Percentiles rank a stretch among this genome's conserved stretches.
These are phyloP conservation scores for Poeciliopsis prolifica DNA, from an alignment of 2,113 vertebrate genomes.

Conservation along the genomic window DNA sequence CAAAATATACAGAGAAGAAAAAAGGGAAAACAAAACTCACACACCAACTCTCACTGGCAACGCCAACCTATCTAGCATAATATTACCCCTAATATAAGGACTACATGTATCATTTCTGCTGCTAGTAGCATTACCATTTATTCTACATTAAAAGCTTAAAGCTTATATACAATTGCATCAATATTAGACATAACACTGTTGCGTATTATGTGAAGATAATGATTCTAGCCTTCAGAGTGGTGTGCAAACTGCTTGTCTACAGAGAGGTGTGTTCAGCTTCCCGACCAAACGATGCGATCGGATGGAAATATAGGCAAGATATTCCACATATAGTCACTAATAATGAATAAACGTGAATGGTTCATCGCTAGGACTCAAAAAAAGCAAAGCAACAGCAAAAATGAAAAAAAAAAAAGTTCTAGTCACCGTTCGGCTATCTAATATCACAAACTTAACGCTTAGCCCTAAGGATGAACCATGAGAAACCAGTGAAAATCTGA, in stretches of 20 bases:
- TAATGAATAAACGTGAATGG: constrained; percentile 63
- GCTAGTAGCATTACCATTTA: constrained; percentile 71
- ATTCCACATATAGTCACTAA: constrained; percentile 34
- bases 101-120: constrained; percentile 74
- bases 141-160: constrained; percentile 79
- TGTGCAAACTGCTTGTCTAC: constrained; percentile 63
- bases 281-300: constrained; percentile 23
- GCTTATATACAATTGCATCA: constrained; percentile 77
- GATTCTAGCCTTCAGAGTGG: constrained; percentile 46
- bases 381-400: constrained; percentile 55
- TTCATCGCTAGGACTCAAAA: constrained; percentile 62
- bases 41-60: constrained; percentile 69
- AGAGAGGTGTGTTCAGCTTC: constrained; percentile 48
- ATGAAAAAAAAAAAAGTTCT: constrained; percentile 37
- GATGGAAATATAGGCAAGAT: constrained; percentile 40
- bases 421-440: constrained; percentile 54
- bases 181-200: constrained; percentile 70
- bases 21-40: constrained; percentile 38
- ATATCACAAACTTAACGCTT: constrained; percentile 51
- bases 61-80: constrained; percentile 71
- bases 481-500: constrained; percentile 54
- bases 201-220: constrained; percentile 62
- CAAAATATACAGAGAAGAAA: background rate
- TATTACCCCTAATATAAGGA: constrained; percentile 79
- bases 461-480: constrained; percentile 42